These are phyloP conservation scores for Glossophaga mutica DNA, from an alignment of 2,797 vertebrate genomes.

Conservation along the genomic window DNA sequence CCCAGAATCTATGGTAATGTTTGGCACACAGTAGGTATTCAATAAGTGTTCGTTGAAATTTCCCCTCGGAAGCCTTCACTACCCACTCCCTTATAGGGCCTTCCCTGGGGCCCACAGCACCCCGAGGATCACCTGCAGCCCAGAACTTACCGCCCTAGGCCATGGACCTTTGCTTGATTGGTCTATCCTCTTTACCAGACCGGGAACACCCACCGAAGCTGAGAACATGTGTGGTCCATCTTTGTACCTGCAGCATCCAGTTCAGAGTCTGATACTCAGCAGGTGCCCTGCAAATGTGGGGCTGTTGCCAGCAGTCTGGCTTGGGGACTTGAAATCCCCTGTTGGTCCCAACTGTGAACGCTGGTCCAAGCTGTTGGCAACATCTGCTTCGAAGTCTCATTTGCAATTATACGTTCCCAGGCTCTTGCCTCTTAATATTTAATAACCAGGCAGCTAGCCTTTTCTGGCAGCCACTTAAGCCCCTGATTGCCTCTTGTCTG, in stretches of 20 bases:
- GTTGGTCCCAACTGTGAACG: constrained; percentile 1
- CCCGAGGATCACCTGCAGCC: not conserved
- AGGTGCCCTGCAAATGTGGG: constrained; percentile 2
- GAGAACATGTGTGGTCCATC: not conserved
- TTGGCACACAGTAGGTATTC: not conserved
- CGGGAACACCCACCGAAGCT: not conserved
- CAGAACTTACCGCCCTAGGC: not conserved
- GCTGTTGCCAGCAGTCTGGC: constrained; percentile 28
- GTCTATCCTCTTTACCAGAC: not conserved
- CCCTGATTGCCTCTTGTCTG: constrained; percentile 73
- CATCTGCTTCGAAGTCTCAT: constrained; percentile 67
- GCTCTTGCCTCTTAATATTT: constrained; percentile 73
- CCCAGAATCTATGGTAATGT: not conserved
- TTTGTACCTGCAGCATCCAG: not conserved
- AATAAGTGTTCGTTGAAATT: constrained; percentile 18
- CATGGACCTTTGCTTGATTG: not conserved
- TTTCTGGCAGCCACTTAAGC: constrained; percentile 66
- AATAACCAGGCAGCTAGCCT: constrained; percentile 68
- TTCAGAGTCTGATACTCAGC: constrained; percentile 8
- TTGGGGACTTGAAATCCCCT: constrained; percentile 48
- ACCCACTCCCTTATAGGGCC: not conserved
- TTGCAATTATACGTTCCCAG: constrained; percentile 64
- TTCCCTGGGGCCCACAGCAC: not conserved
- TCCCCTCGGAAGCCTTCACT: not conserved
- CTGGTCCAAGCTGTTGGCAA: constrained; percentile 60